Percentiles rank a stretch among this genome's conserved stretches.
Conservation (phyloP, 2,113 vertebrate genomes). For the Pogonocichla stellata region DNA sequence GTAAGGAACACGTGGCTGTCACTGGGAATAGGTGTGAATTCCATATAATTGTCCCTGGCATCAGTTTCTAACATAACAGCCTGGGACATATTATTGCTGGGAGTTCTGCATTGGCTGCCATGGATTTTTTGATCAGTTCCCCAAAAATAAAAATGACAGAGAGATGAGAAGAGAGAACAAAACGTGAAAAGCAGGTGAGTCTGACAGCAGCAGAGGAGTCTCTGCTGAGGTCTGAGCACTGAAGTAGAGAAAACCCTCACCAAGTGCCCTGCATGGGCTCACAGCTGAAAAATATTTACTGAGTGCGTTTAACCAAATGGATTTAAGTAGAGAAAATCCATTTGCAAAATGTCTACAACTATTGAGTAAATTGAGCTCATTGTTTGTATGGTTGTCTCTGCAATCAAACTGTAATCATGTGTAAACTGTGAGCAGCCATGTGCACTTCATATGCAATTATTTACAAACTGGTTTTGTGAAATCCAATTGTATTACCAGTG, state of each 20-base stretch:
- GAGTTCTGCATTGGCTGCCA: neutral
- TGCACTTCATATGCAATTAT: slow-evolving; percentile 64
- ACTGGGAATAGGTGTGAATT: neutral
- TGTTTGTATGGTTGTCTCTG: slow-evolving; percentile 64
- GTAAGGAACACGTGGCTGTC: neutral
- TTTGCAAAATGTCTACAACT: slow-evolving; percentile 65
- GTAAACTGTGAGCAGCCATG: slow-evolving; percentile 64
- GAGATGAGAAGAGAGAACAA: neutral
- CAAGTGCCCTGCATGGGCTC: neutral
- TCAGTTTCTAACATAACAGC: neutral
- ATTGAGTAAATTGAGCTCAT: slow-evolving; percentile 64
- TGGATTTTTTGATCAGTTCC: neutral
- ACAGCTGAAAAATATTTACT: slow-evolving; percentile 62
- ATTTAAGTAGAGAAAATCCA: slow-evolving; percentile 57
- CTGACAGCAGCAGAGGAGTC: neutral
- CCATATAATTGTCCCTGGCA: neutral
- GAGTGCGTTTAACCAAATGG: slow-evolving; percentile 48
- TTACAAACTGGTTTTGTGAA: slow-evolving; percentile 61
- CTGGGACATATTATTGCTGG: neutral
- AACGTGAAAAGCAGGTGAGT: neutral
- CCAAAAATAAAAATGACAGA: neutral
- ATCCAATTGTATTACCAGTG: slow-evolving; percentile 46
- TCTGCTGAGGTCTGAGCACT: neutral
- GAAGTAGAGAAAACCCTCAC: neutral
- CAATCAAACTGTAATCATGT: slow-evolving; percentile 69